Base-by-base conservation (phyloP, 2,888 invertebrate species). In the Leucophenga maculata region DNA sequence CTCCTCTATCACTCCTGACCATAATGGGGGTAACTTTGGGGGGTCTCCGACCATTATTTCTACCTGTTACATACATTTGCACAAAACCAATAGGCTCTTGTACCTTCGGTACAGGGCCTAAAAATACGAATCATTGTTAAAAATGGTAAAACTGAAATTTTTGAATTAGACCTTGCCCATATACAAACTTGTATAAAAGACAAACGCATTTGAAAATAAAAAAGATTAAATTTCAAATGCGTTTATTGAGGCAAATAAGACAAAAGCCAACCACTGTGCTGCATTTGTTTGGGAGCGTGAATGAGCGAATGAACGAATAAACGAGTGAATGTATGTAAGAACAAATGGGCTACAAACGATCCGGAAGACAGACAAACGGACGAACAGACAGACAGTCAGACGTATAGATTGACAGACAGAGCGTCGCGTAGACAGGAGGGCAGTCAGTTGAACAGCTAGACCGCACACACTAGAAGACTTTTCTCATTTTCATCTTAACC, bases 221-320 rank as follows among this genome's bases (percentile, higher is more conserved):
- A 55, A 65, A 75, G 74, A 83, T 80, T 83, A 75, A 68, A 74
- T 80, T 83, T 75, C 80, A 72, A 54, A 50, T 50, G 50, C 50
- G 18, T 50, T n/a, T 18, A 50, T 31, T 59, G 59, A 46, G 57
- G 3, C 64, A 46, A 69, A 74, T 69, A 77, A 77, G 71, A 66
- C 69, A 65, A 26, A 67, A 67, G 32, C 46, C 72, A 72, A 70
- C 84, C 83, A 83, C 83, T 81, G 84, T 80, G 75, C 72, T 76
- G 75, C 83, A 72, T 60, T 60, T 50, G 16, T 60, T 9, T 39
- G 54, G 50, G 26, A 46, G 18, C 13, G 11, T 32, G 9, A 13
- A 46, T 57, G 26, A 20, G 39, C 67, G 57, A 26, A 67, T 20
- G 57, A 26, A 22, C 55, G 39, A 18, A 50, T 39, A 8, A 39